Conservation (phyloP, 2,888 invertebrate species). For the Agrochola litura region DNA sequence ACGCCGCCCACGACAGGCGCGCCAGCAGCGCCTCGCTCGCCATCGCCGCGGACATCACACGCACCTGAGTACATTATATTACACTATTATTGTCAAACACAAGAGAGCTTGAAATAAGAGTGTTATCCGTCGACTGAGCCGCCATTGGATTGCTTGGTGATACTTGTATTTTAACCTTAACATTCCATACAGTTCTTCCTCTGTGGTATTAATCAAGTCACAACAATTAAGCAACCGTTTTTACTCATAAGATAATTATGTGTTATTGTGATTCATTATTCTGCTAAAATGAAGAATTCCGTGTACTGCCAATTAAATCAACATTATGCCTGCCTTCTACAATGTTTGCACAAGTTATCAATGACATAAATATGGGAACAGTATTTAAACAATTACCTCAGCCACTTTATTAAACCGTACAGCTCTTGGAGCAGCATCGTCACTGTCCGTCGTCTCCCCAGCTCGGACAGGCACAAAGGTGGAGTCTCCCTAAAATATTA, state of each 20-base stretch:
- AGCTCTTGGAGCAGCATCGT: slow-evolving; percentile 94
- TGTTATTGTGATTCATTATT: not conserved
- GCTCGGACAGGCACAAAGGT: slow-evolving; percentile 97
- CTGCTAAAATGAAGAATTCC: not conserved
- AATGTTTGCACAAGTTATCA: not conserved
- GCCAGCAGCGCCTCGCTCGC: slow-evolving; percentile 98
- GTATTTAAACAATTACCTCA: slow-evolving; percentile 87
- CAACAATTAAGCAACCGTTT: not conserved
- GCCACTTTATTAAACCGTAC: slow-evolving; percentile 98
- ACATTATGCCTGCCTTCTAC: not conserved
- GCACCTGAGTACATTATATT: slow-evolving; percentile 87
- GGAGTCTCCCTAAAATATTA: slow-evolving; percentile 94
- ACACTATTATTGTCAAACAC: not conserved
- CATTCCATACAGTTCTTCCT: not conserved
- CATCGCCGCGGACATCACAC: slow-evolving; percentile 97
- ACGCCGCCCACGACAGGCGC: slow-evolving; percentile 98
- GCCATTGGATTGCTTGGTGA: not conserved
- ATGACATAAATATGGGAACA: not conserved
- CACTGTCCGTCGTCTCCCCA: slow-evolving; percentile 93
- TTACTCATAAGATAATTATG: not conserved
- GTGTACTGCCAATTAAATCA: not conserved
- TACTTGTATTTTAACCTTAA: not conserved
- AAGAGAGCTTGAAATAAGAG: not conserved
- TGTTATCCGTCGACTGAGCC: not conserved
- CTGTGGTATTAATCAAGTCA: not conserved